Evolutionary conservation across 2,888 invertebrate genomes (phyloP), one percentile per base, ranked within the genome.

Genomic region (Belgica antarctica): DNA sequence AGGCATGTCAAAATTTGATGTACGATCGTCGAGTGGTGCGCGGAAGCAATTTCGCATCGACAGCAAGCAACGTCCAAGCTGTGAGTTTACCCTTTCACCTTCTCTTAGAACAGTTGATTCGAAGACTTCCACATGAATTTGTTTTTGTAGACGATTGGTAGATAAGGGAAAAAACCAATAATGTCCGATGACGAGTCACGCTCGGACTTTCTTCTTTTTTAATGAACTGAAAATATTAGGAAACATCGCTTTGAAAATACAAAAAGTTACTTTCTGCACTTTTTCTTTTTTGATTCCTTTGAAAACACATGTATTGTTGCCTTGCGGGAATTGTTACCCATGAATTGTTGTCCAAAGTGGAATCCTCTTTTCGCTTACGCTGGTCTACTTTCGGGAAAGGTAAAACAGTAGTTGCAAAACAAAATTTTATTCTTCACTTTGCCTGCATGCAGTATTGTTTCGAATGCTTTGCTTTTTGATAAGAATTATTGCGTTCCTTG

Each of bases 21-120:
- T 90, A 88, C 81, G 95, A 96, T 78, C 87, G 88, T 76, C 85
- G 94, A 75, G 88, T 95, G 71, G 87, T 90, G 75, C 86, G 94
- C 74, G 95, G 94, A 74, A 90, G 88, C 79, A 93, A 90, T 72
- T 89, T 87, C 80, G 52, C 68, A 25, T 85, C 87, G 65, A 82
- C 74, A 80, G 81, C 76, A 80, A 78, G 70, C 76, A 72, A 72
- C 10, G 71, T 71, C 17, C 19, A 8, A 61, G 62, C 72, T 31
- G 73, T 74, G 72, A 73, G 73, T 73, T 7, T 31, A 31, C 4
- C n/a, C 31, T 31, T 31, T 31, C 5, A 31, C 10, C 10, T 31
- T 10, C 31, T 31, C n/a, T 31, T 31, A 31, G 10, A n/a, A n/a
- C n/a, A 31, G 31, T 31, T 7, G 31, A 31, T 7, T 31, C 31